A percentile compares a stretch with the other conserved stretches of the same genome.
Evolutionary conservation across 2,113 vertebrate species (phyloP).

Genomic region (Orthonyx spaldingii): DNA sequence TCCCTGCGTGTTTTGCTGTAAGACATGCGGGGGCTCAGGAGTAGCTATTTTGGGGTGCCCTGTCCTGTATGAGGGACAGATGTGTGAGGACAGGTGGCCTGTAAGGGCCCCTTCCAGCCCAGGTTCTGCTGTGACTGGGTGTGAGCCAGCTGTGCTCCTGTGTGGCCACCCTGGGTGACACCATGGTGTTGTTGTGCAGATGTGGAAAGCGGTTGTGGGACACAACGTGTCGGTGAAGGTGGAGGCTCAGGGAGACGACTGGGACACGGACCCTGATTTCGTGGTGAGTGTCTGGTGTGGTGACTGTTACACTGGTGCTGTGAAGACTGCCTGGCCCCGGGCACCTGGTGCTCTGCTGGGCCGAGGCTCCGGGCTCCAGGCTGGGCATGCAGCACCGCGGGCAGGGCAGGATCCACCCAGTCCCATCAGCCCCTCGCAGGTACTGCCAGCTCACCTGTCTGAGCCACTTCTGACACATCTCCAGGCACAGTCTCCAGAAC

Average conservation of each 20-base stretch:
- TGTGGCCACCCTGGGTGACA: neutral
- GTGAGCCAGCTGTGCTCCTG: neutral
- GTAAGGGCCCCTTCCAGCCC: neutral
- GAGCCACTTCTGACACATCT: neutral
- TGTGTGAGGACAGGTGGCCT: neutral
- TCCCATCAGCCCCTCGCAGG: neutral
- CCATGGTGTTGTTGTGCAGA: constrained; percentile 61
- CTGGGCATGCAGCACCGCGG: accelerated
- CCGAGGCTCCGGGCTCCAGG: accelerated
- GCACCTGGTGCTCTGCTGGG: neutral
- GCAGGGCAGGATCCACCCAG: neutral
- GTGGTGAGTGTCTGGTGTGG: constrained; percentile 76
- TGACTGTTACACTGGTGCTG: accelerated
- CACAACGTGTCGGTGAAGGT: constrained; percentile 82
- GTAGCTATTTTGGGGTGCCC: neutral
- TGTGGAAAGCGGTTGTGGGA: constrained; percentile 94
- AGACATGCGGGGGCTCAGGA: neutral
- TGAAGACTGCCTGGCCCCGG: neutral
- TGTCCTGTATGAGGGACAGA: neutral
- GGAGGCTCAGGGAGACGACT: constrained; percentile 84
- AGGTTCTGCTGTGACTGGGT: too few species aligned
- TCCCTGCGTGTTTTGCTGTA: neutral
- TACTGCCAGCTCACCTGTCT: neutral
- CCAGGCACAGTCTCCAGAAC: neutral
- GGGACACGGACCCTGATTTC: constrained; percentile 97